Evolutionary conservation across 2,888 invertebrate species (phyloP).

Genomic region (Zygogramma bicolorata): DNA sequence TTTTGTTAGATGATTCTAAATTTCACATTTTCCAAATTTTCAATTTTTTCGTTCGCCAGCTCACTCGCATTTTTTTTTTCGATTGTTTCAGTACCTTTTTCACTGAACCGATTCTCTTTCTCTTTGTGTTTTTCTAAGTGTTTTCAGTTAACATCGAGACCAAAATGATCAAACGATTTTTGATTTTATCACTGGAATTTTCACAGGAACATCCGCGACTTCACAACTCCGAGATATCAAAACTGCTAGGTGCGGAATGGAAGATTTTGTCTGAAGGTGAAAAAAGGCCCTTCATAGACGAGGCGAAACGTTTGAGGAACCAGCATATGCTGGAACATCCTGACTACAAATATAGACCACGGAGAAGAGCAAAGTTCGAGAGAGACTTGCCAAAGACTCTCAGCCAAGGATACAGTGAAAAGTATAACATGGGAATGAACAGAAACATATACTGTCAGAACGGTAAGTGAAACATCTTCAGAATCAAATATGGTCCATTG

Average conservation of each 20-base stretch:
- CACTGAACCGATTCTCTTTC: too few species aligned
- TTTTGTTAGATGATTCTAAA: too few species aligned
- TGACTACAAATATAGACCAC: slow-evolving; percentile 64
- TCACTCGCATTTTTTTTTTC: too few species aligned
- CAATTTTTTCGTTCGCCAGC: too few species aligned
- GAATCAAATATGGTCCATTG: too few species aligned
- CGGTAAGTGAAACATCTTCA: slow-evolving; percentile 21
- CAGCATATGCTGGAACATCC: slow-evolving; percentile 67
- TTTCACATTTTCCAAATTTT: too few species aligned
- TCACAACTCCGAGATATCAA: slow-evolving; percentile 85
- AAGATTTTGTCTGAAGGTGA: slow-evolving; percentile 82
- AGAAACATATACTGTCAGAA: slow-evolving; percentile 45
- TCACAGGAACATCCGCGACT: slow-evolving; percentile 82
- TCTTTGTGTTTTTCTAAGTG: too few species aligned
- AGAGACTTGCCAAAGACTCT: slow-evolving; percentile 40
- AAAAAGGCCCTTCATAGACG: slow-evolving; percentile 90
- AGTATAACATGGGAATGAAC: slow-evolving; percentile 38
- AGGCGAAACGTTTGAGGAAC: slow-evolving; percentile 75
- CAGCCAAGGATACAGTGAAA: slow-evolving; percentile 33
- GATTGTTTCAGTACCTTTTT: too few species aligned
- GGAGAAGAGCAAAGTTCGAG: slow-evolving; percentile 61
- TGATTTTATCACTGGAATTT: background rate
- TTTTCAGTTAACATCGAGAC: too few species aligned
- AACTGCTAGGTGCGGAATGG: slow-evolving; percentile 87
- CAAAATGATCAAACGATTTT: background rate